These are phyloP conservation scores for Stenodera caucasica DNA, from an alignment of 2,888 invertebrate species.

Conservation along the genomic window DNA sequence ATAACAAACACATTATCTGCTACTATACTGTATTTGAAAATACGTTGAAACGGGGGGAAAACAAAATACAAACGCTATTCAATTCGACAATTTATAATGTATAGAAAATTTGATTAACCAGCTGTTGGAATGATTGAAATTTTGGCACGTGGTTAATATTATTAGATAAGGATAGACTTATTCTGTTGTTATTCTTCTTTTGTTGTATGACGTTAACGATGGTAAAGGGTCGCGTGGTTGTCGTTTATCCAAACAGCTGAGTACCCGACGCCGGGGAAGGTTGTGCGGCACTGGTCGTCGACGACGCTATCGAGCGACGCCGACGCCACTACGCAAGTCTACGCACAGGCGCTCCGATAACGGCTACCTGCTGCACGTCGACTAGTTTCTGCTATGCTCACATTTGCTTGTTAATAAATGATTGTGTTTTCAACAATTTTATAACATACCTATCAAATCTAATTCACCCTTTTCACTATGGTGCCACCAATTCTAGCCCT, in stretches of 20 bases:
- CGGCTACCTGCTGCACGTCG: slow-evolving; percentile 54
- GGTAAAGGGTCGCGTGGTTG: slow-evolving; percentile 37
- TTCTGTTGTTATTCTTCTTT: slow-evolving; percentile 1
- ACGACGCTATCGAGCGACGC: slow-evolving; percentile 55
- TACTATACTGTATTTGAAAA: too few species aligned
- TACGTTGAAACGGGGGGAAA: too few species aligned
- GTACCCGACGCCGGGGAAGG: slow-evolving; percentile 54
- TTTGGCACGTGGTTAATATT: slow-evolving; percentile 24
- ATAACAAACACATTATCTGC: slow-evolving; percentile 1
- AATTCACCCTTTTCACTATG: slow-evolving; percentile 8
- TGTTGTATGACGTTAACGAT: slow-evolving; percentile 2
- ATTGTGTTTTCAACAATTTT: slow-evolving; percentile 46
- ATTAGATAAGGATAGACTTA: slow-evolving; percentile 15
- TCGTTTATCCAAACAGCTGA: slow-evolving; percentile 46
- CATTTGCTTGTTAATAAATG: slow-evolving; percentile 47
- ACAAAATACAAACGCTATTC: not conserved
- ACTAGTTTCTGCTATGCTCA: slow-evolving; percentile 42
- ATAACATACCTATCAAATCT: slow-evolving; percentile 29
- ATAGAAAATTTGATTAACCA: not conserved
- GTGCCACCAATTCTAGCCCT: too few species aligned
- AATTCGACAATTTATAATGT: not conserved
- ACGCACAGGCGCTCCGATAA: slow-evolving; percentile 50
- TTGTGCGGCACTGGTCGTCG: slow-evolving; percentile 55
- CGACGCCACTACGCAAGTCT: slow-evolving; percentile 53
- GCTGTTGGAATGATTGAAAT: not conserved